Evolutionary conservation across 2,113 vertebrate genomes (phyloP).

Genomic region (Chrysemys picta): DNA sequence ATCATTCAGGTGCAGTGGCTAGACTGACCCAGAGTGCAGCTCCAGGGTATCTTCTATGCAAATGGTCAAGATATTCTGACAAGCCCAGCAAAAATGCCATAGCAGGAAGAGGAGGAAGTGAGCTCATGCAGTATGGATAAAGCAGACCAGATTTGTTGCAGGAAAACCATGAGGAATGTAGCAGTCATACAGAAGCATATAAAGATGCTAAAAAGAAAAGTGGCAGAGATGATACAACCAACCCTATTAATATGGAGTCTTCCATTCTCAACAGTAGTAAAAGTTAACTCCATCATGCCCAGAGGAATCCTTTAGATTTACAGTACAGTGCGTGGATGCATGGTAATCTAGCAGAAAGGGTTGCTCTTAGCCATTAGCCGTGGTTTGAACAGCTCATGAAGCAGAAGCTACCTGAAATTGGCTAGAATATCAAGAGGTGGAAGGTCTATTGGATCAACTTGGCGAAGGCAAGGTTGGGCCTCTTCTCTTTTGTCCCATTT

Average conservation of each 20-base stretch:
- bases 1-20: rapidly evolving
- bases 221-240: background rate
- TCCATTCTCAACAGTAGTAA: background rate
- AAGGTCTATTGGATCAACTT: background rate
- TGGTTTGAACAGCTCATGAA: background rate
- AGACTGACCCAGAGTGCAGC: rapidly evolving
- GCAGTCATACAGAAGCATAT: rapidly evolving
- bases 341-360: background rate
- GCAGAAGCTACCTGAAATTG: background rate
- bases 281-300: background rate
- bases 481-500: background rate
- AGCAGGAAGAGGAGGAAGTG: background rate
- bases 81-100: rapidly evolving
- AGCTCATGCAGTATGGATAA: background rate
- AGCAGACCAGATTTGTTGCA: background rate
- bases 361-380: background rate
- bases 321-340: background rate
- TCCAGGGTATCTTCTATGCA: background rate
- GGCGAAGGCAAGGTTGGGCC: background rate
- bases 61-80: background rate
- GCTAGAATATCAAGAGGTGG: background rate
- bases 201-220: background rate
- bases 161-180: background rate
- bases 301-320: background rate
- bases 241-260: background rate